Conservation (phyloP, 2,113 vertebrate species). For the Passer montanus region DNA sequence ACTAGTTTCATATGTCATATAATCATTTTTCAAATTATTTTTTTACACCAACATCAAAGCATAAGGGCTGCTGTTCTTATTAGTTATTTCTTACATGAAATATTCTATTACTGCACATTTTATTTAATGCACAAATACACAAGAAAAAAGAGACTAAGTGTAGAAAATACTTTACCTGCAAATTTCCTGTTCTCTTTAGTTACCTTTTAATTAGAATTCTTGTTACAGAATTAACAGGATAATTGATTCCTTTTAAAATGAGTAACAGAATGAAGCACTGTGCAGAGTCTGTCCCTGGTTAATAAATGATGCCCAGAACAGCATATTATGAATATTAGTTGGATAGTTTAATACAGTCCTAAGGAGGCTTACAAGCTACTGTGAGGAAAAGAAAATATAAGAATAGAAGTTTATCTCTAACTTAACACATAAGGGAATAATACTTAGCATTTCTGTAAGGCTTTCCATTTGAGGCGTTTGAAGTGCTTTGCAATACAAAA, state of each 20-base stretch:
- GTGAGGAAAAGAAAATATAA: not conserved
- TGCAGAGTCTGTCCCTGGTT: not conserved
- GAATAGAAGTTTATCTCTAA: conserved; percentile 48
- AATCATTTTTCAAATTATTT: not conserved
- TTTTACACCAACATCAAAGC: not conserved
- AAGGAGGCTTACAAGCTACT: conserved; percentile 9
- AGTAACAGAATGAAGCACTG: not conserved
- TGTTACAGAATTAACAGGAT: conserved; percentile 19
- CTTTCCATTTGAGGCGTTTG: conserved; percentile 7
- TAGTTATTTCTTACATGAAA: not conserved
- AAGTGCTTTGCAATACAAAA: conserved; percentile 34
- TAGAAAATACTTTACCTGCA: not conserved
- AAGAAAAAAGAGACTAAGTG: not conserved
- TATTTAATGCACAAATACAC: too few species aligned
- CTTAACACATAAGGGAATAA: conserved; percentile 30
- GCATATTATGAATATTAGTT: conserved; percentile 34
- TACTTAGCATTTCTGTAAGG: conserved; percentile 36
- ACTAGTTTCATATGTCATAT: not conserved
- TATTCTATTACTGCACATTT: too few species aligned
- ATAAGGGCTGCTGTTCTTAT: not conserved
- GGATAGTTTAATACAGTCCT: conserved; percentile 20
- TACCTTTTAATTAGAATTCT: conserved; percentile 43
- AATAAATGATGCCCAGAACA: conserved; percentile 7
- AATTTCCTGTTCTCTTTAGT: not conserved
- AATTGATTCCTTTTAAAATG: conserved; percentile 38